Conservation (phyloP, 2,888 invertebrate species). For the Dysmachus trigonus region DNA sequence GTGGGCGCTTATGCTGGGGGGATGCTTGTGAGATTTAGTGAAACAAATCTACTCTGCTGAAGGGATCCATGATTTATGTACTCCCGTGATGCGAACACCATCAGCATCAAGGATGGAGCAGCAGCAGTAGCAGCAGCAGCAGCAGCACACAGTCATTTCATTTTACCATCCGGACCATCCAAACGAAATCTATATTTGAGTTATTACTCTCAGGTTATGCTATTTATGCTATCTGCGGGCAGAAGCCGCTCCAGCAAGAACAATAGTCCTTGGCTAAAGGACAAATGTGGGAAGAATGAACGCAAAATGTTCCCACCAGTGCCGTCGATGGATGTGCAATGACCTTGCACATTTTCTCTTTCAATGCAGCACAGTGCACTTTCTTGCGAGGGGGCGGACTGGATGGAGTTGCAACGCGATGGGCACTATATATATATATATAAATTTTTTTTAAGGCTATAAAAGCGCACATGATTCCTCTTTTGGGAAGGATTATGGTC, state of each 20-base stretch:
- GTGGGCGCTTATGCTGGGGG: neutral
- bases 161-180: neutral
- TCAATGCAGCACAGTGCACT: slow-evolving; percentile 30
- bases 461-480: slow-evolving; percentile 38
- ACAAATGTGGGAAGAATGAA: slow-evolving; percentile 57
- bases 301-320: slow-evolving; percentile 43
- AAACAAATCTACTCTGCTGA: slow-evolving; percentile 29
- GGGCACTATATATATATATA: neutral
- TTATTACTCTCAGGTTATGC: slow-evolving; percentile 34
- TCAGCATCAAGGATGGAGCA: neutral
- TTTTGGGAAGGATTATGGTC: slow-evolving; percentile 8
- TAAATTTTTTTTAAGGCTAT: neutral
- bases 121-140: neutral
- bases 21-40: slow-evolving; percentile 1
- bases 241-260: slow-evolving; percentile 1
- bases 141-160: neutral
- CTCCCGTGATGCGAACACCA: slow-evolving; percentile 22
- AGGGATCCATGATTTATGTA: slow-evolving; percentile 33
- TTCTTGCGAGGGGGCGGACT: neutral
- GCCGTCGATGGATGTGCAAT: slow-evolving; percentile 39
- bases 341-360: slow-evolving; percentile 29
- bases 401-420: neutral
- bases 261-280: slow-evolving; percentile 62
- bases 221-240: slow-evolving; percentile 14
- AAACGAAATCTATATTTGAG: slow-evolving; percentile 35